Percentiles rank a stretch among this genome's conserved stretches.
These are phyloP conservation scores for Erannis defoliaria DNA, from an alignment of 2,888 invertebrate species.

Conservation along the genomic window DNA sequence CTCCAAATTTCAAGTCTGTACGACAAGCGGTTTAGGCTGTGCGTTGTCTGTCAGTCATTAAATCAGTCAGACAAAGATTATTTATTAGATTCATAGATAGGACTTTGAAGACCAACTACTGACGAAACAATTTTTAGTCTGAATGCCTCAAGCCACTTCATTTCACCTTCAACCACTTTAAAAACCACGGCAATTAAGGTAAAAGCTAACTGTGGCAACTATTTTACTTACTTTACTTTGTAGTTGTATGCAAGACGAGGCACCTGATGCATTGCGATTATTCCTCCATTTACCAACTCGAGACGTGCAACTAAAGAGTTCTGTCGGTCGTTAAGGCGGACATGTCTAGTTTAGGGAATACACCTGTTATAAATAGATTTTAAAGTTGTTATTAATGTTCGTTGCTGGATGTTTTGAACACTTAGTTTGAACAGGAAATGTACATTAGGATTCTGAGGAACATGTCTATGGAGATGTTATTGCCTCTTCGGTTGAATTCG, in stretches of 20 bases:
- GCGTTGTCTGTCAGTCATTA: no score
- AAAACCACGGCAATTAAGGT: neutral
- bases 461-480: neutral
- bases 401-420: conserved; percentile 35
- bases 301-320: conserved; percentile 60
- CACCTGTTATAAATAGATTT: conserved; percentile 59
- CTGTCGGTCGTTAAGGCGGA: conserved; percentile 69
- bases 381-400: conserved; percentile 60
- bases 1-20: no score
- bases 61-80: no score
- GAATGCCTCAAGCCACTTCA: no score
- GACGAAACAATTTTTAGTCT: no score
- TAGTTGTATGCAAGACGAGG: conserved; percentile 38
- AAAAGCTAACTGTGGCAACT: neutral
- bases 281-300: conserved; percentile 68
- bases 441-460: neutral
- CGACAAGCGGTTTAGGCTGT: no score
- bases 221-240: conserved; percentile 11
- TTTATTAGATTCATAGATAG: no score
- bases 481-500: no score
- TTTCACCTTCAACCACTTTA: no score
- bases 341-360: conserved; percentile 62
- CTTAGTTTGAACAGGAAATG: conserved; percentile 4
- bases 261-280: conserved; percentile 72
- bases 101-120: no score